Evolutionary conservation across 1,140 invertebrate species (phyloP).

Genomic region (Aporrectodea caliginosa): DNA sequence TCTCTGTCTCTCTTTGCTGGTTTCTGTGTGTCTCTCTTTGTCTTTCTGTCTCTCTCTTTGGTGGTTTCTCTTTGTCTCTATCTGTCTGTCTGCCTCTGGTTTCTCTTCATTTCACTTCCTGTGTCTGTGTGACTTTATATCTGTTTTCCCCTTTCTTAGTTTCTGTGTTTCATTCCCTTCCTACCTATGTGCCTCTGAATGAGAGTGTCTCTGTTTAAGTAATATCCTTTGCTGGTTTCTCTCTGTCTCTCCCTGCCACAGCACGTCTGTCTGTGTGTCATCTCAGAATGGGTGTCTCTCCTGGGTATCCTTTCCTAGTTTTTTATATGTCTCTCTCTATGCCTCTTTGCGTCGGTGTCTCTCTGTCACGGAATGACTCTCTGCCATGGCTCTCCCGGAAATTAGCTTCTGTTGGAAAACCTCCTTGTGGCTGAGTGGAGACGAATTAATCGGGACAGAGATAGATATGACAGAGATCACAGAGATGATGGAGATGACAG

Average conservation of each 20-base stretch:
- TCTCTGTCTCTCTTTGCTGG: slow-evolving; percentile 1
- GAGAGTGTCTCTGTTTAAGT: too few species aligned
- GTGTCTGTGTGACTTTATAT: neutral
- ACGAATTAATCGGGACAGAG: too few species aligned
- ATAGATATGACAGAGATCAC: too few species aligned
- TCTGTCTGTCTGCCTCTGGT: slow-evolving; percentile 1
- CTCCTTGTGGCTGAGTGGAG: too few species aligned
- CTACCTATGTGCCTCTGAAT: neutral
- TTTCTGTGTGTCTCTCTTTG: slow-evolving; percentile 13
- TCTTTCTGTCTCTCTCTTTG: neutral
- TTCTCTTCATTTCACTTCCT: neutral
- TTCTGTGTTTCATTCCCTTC: neutral
- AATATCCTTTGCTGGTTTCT: slow-evolving; percentile 26
- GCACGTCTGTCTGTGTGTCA: neutral
- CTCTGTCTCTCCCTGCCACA: slow-evolving; percentile 4
- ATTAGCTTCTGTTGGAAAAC: too few species aligned
- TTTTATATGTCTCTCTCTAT: neutral
- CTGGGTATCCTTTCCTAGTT: neutral
- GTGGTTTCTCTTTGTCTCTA: neutral
- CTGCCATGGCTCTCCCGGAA: too few species aligned
- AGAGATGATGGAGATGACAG: too few species aligned
- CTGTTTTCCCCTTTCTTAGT: neutral
- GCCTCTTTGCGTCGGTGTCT: slow-evolving; percentile 3
- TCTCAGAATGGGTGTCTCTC: neutral
- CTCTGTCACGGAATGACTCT: neutral